Percentiles rank a stretch among this genome's conserved stretches.
phyloP scores from a whole-genome alignment of 2,113 vertebrate species.

The Myotis brandtii region DNA sequence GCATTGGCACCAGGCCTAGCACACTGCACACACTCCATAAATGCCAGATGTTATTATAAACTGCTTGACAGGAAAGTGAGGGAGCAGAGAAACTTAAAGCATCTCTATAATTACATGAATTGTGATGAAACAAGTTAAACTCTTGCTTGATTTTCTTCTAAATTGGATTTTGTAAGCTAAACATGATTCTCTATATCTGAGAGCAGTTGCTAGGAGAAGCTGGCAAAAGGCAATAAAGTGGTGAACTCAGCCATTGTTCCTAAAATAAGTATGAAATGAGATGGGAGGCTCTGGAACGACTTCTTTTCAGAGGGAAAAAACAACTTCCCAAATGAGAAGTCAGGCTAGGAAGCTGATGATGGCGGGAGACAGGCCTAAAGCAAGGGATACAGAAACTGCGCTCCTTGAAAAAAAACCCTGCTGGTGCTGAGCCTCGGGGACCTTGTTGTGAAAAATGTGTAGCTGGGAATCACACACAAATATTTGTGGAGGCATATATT shows the following conservation, averaged over 20 bases:
- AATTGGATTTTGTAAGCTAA: conserved; percentile 63
- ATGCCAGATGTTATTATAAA: conserved; percentile 40
- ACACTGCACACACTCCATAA: background rate
- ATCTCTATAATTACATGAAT: conserved; percentile 66
- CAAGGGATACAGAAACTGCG: background rate
- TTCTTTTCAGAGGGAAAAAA: conserved; percentile 1
- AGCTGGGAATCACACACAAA: background rate
- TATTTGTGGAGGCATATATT: background rate
- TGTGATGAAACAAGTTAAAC: conserved; percentile 71
- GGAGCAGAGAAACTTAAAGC: conserved; percentile 50
- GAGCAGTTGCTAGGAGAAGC: conserved; percentile 77
- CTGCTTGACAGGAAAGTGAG: conserved; percentile 52
- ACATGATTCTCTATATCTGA: conserved; percentile 39
- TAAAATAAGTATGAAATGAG: conserved; percentile 69
- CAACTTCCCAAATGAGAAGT: background rate
- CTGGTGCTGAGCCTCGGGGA: background rate
- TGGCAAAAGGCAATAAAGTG: conserved; percentile 61
- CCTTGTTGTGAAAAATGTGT: background rate
- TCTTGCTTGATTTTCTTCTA: conserved; percentile 69
- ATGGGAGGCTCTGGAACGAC: background rate
- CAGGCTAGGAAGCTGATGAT: background rate
- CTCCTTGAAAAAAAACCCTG: background rate
- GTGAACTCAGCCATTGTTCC: conserved; percentile 66
- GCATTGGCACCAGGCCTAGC: background rate
- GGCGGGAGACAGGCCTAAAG: background rate